phyloP scores from a whole-genome alignment of 2,888 invertebrate species.

The Drosophila algonquin region DNA sequence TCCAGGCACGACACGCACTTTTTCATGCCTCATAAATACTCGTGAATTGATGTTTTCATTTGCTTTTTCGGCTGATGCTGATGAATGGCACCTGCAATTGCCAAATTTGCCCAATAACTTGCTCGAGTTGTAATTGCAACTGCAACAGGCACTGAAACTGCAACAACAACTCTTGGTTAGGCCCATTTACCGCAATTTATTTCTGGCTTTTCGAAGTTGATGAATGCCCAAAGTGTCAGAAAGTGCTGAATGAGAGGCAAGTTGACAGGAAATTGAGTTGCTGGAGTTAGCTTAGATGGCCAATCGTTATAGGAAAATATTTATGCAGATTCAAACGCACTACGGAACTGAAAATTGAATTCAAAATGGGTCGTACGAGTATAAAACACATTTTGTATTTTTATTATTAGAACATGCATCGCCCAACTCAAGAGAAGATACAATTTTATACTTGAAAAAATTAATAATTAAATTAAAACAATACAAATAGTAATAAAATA shows the following conservation, averaged over 20 bases:
- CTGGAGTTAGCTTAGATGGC: too few species aligned
- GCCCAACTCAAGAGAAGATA: too few species aligned
- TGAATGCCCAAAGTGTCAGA: conserved; percentile 35
- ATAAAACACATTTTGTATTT: too few species aligned
- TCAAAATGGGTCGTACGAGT: too few species aligned
- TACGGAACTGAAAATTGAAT: background rate
- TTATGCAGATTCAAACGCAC: too few species aligned
- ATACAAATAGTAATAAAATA: too few species aligned
- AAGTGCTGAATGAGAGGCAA: conserved; percentile 16
- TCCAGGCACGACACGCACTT: conserved; percentile 68
- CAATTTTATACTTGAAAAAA: too few species aligned
- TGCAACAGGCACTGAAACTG: conserved; percentile 30
- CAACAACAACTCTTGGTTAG: conserved; percentile 36
- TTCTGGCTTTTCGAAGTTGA: background rate
- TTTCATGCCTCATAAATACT: conserved; percentile 50
- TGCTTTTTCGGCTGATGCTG: conserved; percentile 59
- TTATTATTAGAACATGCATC: too few species aligned
- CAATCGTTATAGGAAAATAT: background rate
- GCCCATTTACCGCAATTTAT: conserved; percentile 27
- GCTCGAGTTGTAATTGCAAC: conserved; percentile 46
- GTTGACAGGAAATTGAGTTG: conserved; percentile 1
- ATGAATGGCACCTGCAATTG: conserved; percentile 59
- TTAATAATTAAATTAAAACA: too few species aligned
- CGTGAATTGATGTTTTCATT: conserved; percentile 64
- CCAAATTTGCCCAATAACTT: conserved; percentile 33